Percentiles rank a stretch among this genome's conserved stretches.
Conservation (phyloP, 2,113 vertebrate species). For the Syngnathus scovelli region DNA sequence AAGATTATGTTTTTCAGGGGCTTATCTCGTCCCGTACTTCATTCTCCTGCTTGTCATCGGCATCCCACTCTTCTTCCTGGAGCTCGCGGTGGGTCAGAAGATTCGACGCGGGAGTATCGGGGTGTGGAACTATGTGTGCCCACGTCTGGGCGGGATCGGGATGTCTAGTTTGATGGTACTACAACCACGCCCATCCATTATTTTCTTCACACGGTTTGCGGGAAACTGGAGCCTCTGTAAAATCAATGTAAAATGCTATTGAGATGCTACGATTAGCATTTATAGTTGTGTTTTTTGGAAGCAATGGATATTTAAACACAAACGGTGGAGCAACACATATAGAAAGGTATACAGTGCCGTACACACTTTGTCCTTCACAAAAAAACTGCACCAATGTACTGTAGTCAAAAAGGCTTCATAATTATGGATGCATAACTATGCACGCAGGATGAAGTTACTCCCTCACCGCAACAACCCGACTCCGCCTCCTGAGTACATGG, state of each 20-base stretch:
- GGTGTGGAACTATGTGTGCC: constrained; percentile 92
- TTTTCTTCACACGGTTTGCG: background rate
- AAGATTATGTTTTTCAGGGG: constrained; percentile 69
- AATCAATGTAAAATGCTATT: background rate
- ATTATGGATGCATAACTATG: background rate
- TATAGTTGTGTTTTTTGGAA: background rate
- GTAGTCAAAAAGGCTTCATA: background rate
- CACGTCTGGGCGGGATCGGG: constrained; percentile 86
- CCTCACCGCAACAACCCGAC: constrained; percentile 4
- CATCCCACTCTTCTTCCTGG: constrained; percentile 93
- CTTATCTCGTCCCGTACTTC: constrained; percentile 89
- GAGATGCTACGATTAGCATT: background rate
- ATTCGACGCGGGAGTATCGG: constrained; percentile 92
- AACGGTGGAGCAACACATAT: background rate
- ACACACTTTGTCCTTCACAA: too few relatives aligned
- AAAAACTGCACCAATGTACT: background rate
- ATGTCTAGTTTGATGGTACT: constrained; percentile 84
- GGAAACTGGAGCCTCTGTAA: background rate
- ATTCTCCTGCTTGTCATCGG: constrained; percentile 88
- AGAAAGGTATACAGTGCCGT: background rate
- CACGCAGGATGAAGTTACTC: constrained; percentile 5
- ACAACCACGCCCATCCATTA: background rate
- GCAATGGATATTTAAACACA: background rate
- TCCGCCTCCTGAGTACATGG: constrained; percentile 10
- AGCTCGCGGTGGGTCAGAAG: constrained; percentile 89